These are phyloP conservation scores for Prionailurus viverrinus DNA, from an alignment of 2,113 vertebrate species.

Conservation along the genomic window DNA sequence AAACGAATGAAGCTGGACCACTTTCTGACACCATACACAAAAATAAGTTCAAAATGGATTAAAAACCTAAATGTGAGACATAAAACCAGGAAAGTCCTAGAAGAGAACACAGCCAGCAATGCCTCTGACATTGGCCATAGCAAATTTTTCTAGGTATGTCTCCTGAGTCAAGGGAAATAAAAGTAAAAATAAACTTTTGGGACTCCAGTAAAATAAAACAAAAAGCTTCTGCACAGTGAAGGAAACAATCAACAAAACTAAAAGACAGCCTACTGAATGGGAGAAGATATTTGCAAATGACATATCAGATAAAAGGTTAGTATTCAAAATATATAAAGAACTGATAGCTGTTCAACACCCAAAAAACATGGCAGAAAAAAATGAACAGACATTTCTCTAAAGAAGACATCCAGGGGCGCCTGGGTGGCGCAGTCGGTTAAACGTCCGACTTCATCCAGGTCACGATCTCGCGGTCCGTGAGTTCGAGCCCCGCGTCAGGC, in stretches of 20 bases:
- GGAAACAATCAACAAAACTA: neutral
- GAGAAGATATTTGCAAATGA: neutral
- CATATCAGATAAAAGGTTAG: neutral
- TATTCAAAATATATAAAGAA: neutral
- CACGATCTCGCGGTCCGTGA: too few relatives aligned
- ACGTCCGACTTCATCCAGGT: too few relatives aligned
- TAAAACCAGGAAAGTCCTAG: neutral
- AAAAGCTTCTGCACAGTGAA: neutral
- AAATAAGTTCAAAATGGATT: neutral
- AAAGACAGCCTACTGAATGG: neutral
- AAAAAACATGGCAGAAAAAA: neutral
- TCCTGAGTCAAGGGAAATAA: neutral
- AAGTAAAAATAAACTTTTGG: neutral
- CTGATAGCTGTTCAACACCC: neutral
- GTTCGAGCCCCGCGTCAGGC: too few relatives aligned
- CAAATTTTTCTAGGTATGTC: neutral
- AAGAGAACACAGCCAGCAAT: neutral
- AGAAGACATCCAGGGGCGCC: neutral
- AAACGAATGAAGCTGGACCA: neutral
- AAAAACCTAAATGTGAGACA: neutral
- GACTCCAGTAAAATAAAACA: neutral
- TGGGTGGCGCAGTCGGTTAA: too few relatives aligned
- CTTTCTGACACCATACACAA: neutral
- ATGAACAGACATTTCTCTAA: neutral
- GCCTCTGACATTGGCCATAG: neutral